These are phyloP conservation scores for Paralvinella palmiformis DNA, from an alignment of 1,140 invertebrate genomes.

Conservation along the genomic window DNA sequence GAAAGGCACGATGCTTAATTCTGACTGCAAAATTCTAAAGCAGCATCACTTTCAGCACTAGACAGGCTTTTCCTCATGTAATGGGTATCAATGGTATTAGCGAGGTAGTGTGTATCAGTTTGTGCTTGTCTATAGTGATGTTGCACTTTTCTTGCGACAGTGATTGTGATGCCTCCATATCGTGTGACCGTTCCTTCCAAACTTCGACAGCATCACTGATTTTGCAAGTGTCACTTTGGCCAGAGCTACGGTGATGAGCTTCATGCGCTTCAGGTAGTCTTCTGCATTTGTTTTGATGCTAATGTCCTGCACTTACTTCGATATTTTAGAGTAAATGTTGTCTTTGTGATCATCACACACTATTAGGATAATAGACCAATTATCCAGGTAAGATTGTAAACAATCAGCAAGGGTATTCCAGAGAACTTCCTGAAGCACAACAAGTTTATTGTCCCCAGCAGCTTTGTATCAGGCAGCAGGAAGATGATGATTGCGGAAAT, in stretches of 20 bases:
- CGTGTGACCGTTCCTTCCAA: not conserved
- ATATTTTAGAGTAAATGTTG: not conserved
- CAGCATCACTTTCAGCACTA: not conserved
- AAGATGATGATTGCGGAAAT: not conserved
- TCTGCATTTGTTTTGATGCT: not conserved
- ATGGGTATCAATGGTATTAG: not conserved
- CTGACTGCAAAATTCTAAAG: not conserved
- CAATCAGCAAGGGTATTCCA: not conserved
- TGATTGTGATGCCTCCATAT: not conserved
- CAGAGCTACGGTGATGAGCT: not conserved
- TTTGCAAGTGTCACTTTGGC: not conserved
- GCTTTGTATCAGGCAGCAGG: not conserved
- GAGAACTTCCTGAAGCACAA: not conserved
- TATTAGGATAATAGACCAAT: not conserved
- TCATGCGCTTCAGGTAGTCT: not conserved
- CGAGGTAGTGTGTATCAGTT: not conserved
- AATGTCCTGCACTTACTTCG: not conserved
- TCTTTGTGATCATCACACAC: conserved; percentile 1
- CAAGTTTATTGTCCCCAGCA: not conserved
- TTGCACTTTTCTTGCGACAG: not conserved
- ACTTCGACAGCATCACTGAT: not conserved
- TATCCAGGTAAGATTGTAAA: not conserved
- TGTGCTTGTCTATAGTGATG: not conserved
- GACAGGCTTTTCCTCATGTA: not conserved
- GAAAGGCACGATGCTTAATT: not conserved